phyloP scores from a whole-genome alignment of 2,113 vertebrate species.

The Shinisaurus crocodilurus region DNA sequence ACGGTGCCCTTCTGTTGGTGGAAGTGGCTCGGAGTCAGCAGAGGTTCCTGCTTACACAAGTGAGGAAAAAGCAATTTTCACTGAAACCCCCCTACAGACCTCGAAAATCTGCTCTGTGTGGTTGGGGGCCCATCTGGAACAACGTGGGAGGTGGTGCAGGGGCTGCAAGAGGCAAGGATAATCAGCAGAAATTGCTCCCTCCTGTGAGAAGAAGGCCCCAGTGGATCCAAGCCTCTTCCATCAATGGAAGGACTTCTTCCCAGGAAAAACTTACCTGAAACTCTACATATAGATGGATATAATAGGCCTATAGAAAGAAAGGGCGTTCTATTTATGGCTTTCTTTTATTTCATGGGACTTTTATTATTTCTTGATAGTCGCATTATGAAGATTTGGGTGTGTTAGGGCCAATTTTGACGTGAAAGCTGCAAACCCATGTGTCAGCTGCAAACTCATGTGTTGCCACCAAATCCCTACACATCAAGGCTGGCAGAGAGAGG shows the following conservation, averaged over 20 bases:
- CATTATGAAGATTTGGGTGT: background rate
- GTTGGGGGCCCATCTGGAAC: background rate
- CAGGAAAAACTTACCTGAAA: background rate
- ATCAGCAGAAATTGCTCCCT: background rate
- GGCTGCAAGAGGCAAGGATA: background rate
- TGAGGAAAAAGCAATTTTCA: background rate
- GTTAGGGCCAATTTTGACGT: background rate
- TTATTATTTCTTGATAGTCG: background rate
- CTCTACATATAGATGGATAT: background rate
- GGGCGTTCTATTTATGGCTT: background rate
- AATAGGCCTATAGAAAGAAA: background rate
- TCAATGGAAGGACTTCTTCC: no score
- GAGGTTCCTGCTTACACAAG: background rate
- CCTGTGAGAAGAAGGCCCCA: background rate
- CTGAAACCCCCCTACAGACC: background rate
- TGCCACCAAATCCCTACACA: background rate
- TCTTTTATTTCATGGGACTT: background rate
- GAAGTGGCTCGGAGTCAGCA: background rate
- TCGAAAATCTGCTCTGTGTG: background rate
- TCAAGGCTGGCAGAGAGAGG: background rate
- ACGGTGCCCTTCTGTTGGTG: background rate
- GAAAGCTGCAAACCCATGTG: background rate
- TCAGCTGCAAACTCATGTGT: background rate
- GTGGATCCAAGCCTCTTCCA: background rate
- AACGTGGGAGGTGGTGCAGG: background rate